phyloP scores from a whole-genome alignment of 2,888 invertebrate species.

The Tricholauxania praeusta region DNA sequence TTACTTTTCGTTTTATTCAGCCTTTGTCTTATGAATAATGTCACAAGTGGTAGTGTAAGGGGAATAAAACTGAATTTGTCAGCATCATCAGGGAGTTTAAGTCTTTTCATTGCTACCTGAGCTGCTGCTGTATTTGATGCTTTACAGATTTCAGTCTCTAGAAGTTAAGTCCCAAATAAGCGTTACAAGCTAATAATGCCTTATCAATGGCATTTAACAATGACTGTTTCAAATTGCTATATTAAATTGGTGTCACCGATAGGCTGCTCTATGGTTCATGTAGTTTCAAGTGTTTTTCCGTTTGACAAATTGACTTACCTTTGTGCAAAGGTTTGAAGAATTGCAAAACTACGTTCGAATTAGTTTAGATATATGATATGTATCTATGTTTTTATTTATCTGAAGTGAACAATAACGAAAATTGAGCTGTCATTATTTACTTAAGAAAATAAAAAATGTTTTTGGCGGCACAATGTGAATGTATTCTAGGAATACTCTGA shows the following conservation, averaged over 20 bases:
- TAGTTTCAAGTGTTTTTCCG: conserved; percentile 9
- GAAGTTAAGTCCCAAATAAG: conserved; percentile 42
- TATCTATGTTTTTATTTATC: too few relatives aligned
- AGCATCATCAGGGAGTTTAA: neutral
- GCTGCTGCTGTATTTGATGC: conserved; percentile 13
- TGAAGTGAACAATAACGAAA: too few relatives aligned
- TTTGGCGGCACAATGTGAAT: too few relatives aligned
- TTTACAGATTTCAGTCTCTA: neutral
- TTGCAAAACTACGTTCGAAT: conserved; percentile 1
- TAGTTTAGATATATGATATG: neutral
- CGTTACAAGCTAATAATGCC: conserved; percentile 48
- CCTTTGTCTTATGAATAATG: conserved; percentile 1
- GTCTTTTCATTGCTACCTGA: conserved; percentile 1
- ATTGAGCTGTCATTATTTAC: too few relatives aligned
- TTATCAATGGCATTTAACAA: conserved; percentile 48
- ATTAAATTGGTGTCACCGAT: conserved; percentile 29
- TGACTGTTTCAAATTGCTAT: conserved; percentile 30
- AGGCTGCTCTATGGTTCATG: neutral
- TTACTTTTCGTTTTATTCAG: neutral
- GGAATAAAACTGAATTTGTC: neutral
- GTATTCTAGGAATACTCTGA: too few relatives aligned
- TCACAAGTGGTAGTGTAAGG: conserved; percentile 8
- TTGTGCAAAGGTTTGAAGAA: conserved; percentile 1
- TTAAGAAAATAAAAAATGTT: too few relatives aligned
- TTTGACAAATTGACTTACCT: conserved; percentile 13